Evolutionary conservation across 2,888 invertebrate genomes (phyloP).

Genomic region (Drosophila bunnanda): DNA sequence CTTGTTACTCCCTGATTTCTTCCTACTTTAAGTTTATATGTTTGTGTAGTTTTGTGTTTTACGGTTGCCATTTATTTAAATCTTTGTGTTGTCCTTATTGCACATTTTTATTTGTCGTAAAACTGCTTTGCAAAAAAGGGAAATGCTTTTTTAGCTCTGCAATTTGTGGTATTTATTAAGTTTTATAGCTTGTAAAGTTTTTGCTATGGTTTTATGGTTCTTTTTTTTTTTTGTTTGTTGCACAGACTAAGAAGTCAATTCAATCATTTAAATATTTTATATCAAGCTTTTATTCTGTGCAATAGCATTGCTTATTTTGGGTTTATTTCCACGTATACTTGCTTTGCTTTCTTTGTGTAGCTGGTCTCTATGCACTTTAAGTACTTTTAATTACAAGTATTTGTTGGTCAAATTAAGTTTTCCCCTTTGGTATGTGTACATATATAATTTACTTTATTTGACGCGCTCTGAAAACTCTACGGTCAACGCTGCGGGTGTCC

Average conservation of each 20-base stretch:
- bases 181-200: not conserved
- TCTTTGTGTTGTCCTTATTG: constrained; percentile 22
- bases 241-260: not conserved
- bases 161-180: not conserved
- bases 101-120: constrained; percentile 8
- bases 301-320: constrained; percentile 8
- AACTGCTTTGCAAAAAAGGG: not conserved
- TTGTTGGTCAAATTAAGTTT: constrained; percentile 32
- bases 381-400: constrained; percentile 28
- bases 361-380: constrained; percentile 25
- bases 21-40: constrained; percentile 14
- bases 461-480: constrained; percentile 37
- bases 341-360: constrained; percentile 36
- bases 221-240: constrained; percentile 11
- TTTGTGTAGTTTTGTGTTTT: constrained; percentile 43
- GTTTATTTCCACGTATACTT: constrained; percentile 17
- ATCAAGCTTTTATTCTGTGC: constrained; percentile 1
- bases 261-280: not conserved
- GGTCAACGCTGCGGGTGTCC: constrained; percentile 37
- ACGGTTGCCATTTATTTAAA: constrained; percentile 13
- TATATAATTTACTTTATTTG: constrained; percentile 33
- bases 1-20: constrained; percentile 36
- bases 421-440: constrained; percentile 19
- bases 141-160: constrained; percentile 9
- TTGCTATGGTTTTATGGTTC: constrained; percentile 27